A percentile compares a stretch with the other conserved stretches of the same genome.
These are phyloP conservation scores for Balaenoptera acutorostrata DNA, from an alignment of 2,113 vertebrate genomes.

Conservation along the genomic window DNA sequence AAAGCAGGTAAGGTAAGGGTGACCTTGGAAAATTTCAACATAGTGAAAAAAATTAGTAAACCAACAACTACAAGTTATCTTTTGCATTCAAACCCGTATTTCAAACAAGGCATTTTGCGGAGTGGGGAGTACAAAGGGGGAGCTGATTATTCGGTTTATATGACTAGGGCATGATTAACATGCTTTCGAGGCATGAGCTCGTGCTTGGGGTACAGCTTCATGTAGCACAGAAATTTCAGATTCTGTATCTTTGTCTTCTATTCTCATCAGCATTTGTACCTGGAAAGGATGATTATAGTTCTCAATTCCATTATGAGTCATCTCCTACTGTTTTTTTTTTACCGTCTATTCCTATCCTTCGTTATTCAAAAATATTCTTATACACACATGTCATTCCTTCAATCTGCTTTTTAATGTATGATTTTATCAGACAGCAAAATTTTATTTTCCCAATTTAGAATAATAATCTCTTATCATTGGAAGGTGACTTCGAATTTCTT, in stretches of 20 bases:
- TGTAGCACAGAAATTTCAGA: neutral
- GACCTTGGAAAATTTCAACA: neutral
- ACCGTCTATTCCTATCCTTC: neutral
- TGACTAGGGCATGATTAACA: neutral
- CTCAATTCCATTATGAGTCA: neutral
- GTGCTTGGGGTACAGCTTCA: neutral
- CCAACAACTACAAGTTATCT: neutral
- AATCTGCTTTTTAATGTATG: neutral
- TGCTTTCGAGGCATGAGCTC: neutral
- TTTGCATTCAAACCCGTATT: neutral
- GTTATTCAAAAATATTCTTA: neutral
- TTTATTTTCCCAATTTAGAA: neutral
- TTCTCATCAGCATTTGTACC: neutral
- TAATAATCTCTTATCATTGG: neutral
- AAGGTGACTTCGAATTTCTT: neutral
- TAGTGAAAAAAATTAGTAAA: neutral
- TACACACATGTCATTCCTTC: neutral
- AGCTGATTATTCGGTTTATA: neutral
- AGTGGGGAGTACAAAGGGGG: fast-evolving
- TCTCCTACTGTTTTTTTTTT: neutral
- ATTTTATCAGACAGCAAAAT: neutral
- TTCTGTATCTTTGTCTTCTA: neutral
- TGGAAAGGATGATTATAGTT: neutral
- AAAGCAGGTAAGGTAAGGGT: neutral
- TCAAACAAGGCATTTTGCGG: neutral